Evolutionary conservation across 2,888 invertebrate species (phyloP), one percentile per base, ranked within the genome.

Genomic region (Megamerina dolium): DNA sequence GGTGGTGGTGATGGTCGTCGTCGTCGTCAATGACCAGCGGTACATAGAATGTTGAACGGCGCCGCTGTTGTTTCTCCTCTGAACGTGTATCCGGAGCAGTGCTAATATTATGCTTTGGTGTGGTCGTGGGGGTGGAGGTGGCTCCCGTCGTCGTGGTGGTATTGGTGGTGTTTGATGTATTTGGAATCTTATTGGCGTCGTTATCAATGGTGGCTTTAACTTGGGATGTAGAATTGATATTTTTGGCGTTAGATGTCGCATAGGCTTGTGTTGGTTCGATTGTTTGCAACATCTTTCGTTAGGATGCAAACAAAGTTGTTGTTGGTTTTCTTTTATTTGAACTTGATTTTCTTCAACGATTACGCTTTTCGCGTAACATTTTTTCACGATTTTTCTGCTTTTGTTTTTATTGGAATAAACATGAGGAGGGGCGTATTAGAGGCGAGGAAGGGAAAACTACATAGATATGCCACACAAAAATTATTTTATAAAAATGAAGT

Each of bases 41-140:
- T 52, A 85, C 83, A 71, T 85, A 85, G 70, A 85, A 85, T 52
- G 84, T 82, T 37, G 85, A 85, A 50, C 85, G 77, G 47, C 85
- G 76, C 37, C 80, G 74, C 50, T 75, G 64, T 52, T 74, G 71
- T 41, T 80, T 79, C 59, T 77, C 76, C 43, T 66, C 66, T 13
- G 56, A 34, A 27, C 50, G 39, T 6, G 45, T 32, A 35, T 37
- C 38, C 16, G 30, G 23, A n/a, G 50, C 47, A 30, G 57, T 54
- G n/a, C n/a, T n/a, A n/a, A n/a, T n/a, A 10, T 23, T 23, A 23
- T 6, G 6, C 6, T 6, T 6, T 23, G 50, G 40, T 39, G 19
- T 17, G 18, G 43, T 35, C 40, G 44, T 48, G 36, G 48, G 26
- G 43, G 53, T 47, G 34, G 57, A 49, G 14, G 54, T 45, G 19